Base-by-base conservation (phyloP, 2,797 vertebrate species). In the Pseudochirops cupreus region DNA sequence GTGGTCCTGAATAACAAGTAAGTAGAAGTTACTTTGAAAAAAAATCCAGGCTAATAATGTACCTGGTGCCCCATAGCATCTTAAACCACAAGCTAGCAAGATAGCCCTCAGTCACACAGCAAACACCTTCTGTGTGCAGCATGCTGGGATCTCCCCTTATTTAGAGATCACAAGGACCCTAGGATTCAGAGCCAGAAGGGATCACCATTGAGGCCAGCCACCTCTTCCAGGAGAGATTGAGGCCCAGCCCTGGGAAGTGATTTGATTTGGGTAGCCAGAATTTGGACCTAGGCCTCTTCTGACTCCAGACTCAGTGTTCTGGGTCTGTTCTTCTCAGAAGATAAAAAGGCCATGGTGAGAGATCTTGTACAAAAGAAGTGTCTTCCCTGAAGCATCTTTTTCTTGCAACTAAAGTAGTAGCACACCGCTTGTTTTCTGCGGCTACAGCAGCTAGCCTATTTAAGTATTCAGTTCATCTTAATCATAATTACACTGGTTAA, bases 91-190 rank as follows among this genome's bases (percentile, higher is more conserved):
- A 11, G 21, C 74, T 5, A 1, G 33, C 21, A 10, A 82, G 18
- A 10, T 11, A 46, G n/a, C 0, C 39, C 5, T 24, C 18, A 10
- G 74, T 39, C 21, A 21, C 24, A 7, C 18, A 82, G 67, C n/a
- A 39, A 7, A 18, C 6, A 0, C 5, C 5, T n/a, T n/a, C 62
- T 74, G 62, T 16, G 33, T 16, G 33, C 5, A 4, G 16, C 0
- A 1, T 18, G 21, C 74, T 46, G 39, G 39, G 39, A 46, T 46
- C 9, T 46, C 21, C 74, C 74, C 39, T 82, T 82, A 46, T 82
- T 46, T 46, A 46, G 39, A 46, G 21, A 46, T 46, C 39, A 46
- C 74, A 3, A 11, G 39, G 74, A 46, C 74, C 39, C 74, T 21
- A 46, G 21, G 39, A 82, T 9, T 46, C 26, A 46, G 39, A 46